phyloP scores from a whole-genome alignment of 2,797 vertebrate genomes.

The Helostoma temminkii region DNA sequence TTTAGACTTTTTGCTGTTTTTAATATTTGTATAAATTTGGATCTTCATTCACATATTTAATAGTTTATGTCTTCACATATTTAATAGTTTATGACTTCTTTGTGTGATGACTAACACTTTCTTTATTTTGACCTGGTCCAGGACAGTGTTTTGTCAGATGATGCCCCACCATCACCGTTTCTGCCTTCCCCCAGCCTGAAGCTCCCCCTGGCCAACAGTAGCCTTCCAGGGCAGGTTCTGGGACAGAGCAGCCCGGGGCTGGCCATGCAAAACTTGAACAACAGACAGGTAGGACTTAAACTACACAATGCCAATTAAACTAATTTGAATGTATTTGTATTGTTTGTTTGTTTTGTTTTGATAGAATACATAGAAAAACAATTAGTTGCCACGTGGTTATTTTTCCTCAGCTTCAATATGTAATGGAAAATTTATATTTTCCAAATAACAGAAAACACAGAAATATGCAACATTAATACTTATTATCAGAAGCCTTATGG shows the following conservation, averaged over 20 bases:
- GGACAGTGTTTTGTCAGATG: slow-evolving; percentile 97
- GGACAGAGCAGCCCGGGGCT: slow-evolving; percentile 96
- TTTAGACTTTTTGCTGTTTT: neutral
- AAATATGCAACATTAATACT: neutral
- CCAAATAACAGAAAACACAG: neutral
- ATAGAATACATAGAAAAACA: too few species aligned
- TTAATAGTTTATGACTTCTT: neutral
- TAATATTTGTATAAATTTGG: neutral
- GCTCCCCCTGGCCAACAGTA: slow-evolving; percentile 97
- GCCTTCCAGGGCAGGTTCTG: slow-evolving; percentile 97
- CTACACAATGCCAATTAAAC: neutral
- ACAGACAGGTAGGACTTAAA: slow-evolving; percentile 91
- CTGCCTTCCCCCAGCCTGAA: slow-evolving; percentile 99
- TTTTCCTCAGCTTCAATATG: neutral
- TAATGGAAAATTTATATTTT: neutral
- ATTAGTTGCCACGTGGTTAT: too few species aligned
- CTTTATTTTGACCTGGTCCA: slow-evolving; percentile 79
- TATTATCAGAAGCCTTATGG: neutral
- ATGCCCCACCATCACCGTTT: slow-evolving; percentile 98
- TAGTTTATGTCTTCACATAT: neutral
- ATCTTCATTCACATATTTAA: neutral
- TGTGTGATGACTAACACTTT: neutral
- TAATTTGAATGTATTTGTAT: too few species aligned
- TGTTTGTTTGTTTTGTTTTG: too few species aligned
- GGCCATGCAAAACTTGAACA: slow-evolving; percentile 99